These are phyloP conservation scores for Listrodromus nycthemerus DNA, from an alignment of 2,888 invertebrate species.

Conservation along the genomic window DNA sequence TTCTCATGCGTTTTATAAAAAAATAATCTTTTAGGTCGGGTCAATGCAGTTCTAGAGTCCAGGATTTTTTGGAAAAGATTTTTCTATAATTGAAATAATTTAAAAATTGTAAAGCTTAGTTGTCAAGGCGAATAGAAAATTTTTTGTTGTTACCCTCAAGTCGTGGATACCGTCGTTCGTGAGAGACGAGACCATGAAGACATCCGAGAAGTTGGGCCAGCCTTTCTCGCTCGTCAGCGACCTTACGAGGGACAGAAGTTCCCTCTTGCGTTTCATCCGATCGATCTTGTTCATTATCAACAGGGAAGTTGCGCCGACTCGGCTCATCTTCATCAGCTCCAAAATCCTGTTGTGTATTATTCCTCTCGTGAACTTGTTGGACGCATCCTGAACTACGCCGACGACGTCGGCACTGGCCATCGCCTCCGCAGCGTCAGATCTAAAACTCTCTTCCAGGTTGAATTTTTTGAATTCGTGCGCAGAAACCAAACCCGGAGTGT, in stretches of 20 bases:
- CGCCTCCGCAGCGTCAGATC: constrained; percentile 87
- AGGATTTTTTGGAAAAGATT: no score
- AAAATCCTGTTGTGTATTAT: constrained; percentile 89
- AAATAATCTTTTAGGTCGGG: no score
- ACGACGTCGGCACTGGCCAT: constrained; percentile 91
- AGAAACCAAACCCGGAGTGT: constrained; percentile 96
- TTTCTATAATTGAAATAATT: no score
- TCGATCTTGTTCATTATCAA: constrained; percentile 95
- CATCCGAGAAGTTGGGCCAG: constrained; percentile 93
- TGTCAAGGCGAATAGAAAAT: neutral
- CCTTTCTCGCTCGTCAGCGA: constrained; percentile 88
- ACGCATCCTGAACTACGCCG: constrained; percentile 94
- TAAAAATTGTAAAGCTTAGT: no score
- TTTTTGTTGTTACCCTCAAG: constrained; percentile 86
- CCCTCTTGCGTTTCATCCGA: constrained; percentile 88
- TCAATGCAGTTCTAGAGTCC: no score
- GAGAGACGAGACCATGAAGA: constrained; percentile 96
- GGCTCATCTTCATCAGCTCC: constrained; percentile 86
- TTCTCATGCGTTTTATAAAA: no score
- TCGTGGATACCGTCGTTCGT: constrained; percentile 91
- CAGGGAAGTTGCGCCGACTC: constrained; percentile 88
- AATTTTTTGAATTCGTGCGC: constrained; percentile 88
- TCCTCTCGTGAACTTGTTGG: constrained; percentile 89
- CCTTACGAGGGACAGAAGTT: constrained; percentile 89
- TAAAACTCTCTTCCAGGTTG: constrained; percentile 86